A percentile compares a stretch with the other conserved stretches of the same genome.
These are phyloP conservation scores for Enteromius afrohamiltoni DNA, from an alignment of 2,797 vertebrate species.

Conservation along the genomic window DNA sequence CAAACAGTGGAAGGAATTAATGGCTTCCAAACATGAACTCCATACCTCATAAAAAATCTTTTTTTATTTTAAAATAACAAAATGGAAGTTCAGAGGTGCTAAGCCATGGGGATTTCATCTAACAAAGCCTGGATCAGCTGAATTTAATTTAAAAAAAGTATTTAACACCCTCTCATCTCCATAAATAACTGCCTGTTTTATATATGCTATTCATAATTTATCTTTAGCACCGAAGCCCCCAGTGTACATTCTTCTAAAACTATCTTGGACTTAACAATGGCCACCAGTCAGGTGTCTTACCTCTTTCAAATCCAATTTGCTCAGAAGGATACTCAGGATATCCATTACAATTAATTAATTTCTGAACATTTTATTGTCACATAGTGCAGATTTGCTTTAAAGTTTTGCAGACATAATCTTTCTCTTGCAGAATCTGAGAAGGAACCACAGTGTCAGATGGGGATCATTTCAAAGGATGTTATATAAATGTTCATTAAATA, in stretches of 20 bases:
- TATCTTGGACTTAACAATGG: constrained; percentile 52
- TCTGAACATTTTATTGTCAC: neutral
- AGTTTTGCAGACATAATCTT: neutral
- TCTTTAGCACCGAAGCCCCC: constrained; percentile 22
- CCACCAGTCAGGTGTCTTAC: constrained; percentile 5
- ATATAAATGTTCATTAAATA: constrained; percentile 25
- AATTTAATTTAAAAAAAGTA: constrained; percentile 63
- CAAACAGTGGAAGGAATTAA: constrained; percentile 3
- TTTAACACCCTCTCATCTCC: constrained; percentile 62
- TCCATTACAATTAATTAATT: constrained; percentile 9
- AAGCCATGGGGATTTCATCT: constrained; percentile 61
- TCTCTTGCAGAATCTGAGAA: neutral
- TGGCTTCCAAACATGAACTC: constrained; percentile 14
- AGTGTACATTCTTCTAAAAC: neutral
- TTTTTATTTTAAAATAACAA: constrained; percentile 57
- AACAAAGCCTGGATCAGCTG: constrained; percentile 65
- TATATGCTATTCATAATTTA: constrained; percentile 67
- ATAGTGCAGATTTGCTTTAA: neutral
- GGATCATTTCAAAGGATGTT: neutral
- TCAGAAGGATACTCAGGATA: constrained; percentile 14
- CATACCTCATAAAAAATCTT: neutral
- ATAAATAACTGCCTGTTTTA: constrained; percentile 70
- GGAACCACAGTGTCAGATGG: neutral
- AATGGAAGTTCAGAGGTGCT: constrained; percentile 56
- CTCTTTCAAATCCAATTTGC: constrained; percentile 12